Conservation (phyloP, 2,888 invertebrate genomes). For the Frankliniella intonsa region DNA sequence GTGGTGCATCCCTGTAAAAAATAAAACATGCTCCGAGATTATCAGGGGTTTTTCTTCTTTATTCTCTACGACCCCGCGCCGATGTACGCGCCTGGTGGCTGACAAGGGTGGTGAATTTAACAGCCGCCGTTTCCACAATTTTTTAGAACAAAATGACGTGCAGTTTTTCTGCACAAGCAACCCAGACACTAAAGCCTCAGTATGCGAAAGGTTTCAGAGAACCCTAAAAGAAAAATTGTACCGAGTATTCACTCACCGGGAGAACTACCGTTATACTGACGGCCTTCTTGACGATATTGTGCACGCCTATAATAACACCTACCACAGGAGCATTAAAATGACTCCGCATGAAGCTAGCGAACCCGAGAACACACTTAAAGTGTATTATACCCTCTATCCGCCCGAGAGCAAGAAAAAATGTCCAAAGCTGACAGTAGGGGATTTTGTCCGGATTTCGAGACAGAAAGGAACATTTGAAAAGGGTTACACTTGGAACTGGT, state of each 20-base stretch:
- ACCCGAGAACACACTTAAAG: background rate
- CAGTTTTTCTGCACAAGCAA: background rate
- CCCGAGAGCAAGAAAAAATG: background rate
- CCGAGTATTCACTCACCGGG: background rate
- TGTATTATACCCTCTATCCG: background rate
- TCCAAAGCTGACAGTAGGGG: constrained; percentile 29
- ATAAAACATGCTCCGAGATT: background rate
- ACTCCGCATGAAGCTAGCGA: background rate
- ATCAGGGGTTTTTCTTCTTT: background rate
- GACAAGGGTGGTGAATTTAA: background rate
- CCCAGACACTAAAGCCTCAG: background rate
- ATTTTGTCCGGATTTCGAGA: constrained; percentile 34
- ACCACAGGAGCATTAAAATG: background rate
- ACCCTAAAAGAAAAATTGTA: background rate
- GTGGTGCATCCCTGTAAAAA: background rate
- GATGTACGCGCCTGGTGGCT: background rate
- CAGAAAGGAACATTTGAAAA: constrained; percentile 32
- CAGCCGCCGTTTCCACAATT: background rate
- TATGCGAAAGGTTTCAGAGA: background rate
- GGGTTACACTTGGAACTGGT: constrained; percentile 32
- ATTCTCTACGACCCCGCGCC: background rate
- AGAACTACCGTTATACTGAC: background rate
- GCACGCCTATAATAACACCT: background rate
- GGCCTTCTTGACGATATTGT: background rate
- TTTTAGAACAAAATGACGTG: background rate